Conservation (phyloP, 2,797 vertebrate species). For the Spondyliosoma cantharus region DNA sequence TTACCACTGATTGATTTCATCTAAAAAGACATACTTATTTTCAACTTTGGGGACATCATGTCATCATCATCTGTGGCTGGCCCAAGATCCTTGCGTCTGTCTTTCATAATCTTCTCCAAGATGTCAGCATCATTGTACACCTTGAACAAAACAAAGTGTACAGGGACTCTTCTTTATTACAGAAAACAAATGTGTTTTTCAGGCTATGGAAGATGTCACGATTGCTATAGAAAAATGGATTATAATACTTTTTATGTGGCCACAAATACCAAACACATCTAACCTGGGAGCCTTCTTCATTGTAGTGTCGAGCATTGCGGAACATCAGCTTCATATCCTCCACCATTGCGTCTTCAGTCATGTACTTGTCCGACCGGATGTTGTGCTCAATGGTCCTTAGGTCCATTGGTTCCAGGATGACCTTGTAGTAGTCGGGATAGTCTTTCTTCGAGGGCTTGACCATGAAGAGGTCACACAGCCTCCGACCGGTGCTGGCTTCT, state of each 20-base stretch:
- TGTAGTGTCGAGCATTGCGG: conserved; percentile 97
- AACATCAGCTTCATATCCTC: conserved; percentile 99
- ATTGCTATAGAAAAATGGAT: not conserved
- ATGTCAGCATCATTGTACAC: conserved; percentile 98
- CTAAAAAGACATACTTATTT: conserved; percentile 89
- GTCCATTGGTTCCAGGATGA: conserved; percentile 98
- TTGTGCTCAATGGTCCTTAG: conserved; percentile 96
- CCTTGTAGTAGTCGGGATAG: conserved; percentile 99
- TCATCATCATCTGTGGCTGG: conserved; percentile 94
- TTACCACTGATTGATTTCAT: conserved; percentile 1
- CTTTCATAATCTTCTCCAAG: conserved; percentile 95
- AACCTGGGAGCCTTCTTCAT: conserved; percentile 98
- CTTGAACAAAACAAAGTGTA: conserved; percentile 74
- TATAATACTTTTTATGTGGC: not conserved
- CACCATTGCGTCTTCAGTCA: conserved; percentile 92
- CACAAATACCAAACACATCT: conserved; percentile 1
- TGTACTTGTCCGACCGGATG: conserved; percentile 95
- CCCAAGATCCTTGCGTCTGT: conserved; percentile 94
- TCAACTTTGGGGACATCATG: conserved; percentile 94
- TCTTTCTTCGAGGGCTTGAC: conserved; percentile 99
- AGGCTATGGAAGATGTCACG: not conserved
- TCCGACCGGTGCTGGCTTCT: conserved; percentile 89
- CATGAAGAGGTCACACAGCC: conserved; percentile 97
- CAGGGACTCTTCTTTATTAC: not conserved
- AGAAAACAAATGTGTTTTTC: not conserved